These are phyloP conservation scores for Cistogaster globosa DNA, from an alignment of 2,888 invertebrate species.

Conservation along the genomic window DNA sequence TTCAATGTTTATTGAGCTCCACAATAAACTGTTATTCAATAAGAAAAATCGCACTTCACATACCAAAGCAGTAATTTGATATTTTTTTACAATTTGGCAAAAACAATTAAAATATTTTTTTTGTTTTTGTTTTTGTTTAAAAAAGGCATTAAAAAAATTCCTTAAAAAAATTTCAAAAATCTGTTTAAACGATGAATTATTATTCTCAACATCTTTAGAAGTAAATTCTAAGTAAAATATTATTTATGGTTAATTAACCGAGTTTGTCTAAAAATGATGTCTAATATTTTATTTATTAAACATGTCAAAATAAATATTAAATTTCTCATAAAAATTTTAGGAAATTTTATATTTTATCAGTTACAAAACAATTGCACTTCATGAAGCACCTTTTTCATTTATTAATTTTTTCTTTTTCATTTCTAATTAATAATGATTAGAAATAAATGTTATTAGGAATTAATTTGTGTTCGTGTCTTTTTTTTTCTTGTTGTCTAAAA, in stretches of 20 bases:
- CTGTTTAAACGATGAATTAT: not conserved
- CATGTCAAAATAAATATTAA: conserved; percentile 80
- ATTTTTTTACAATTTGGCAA: conserved; percentile 48
- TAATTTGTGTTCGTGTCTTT: not conserved
- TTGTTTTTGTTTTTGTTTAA: conserved; percentile 5
- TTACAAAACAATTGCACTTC: conserved; percentile 22
- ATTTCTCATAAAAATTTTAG: conserved; percentile 69
- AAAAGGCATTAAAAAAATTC: conserved; percentile 5
- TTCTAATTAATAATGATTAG: conserved; percentile 16
- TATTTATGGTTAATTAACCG: conserved; percentile 69
- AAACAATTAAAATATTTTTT: conserved; percentile 37
- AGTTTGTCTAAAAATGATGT: conserved; percentile 26
- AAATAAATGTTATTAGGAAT: not conserved
- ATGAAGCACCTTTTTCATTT: conserved; percentile 27
- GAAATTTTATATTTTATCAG: conserved; percentile 43
- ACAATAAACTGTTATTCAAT: conserved; percentile 32
- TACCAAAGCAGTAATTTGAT: conserved; percentile 38
- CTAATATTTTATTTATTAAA: conserved; percentile 23
- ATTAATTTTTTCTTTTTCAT: not conserved
- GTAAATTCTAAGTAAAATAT: conserved; percentile 40
- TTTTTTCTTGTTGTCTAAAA: not conserved
- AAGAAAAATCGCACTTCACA: conserved; percentile 39
- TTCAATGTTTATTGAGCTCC: not conserved
- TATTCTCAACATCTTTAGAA: not conserved
- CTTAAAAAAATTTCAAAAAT: not conserved